phyloP scores from a whole-genome alignment of 2,113 vertebrate genomes.

The Gadus macrocephalus region DNA sequence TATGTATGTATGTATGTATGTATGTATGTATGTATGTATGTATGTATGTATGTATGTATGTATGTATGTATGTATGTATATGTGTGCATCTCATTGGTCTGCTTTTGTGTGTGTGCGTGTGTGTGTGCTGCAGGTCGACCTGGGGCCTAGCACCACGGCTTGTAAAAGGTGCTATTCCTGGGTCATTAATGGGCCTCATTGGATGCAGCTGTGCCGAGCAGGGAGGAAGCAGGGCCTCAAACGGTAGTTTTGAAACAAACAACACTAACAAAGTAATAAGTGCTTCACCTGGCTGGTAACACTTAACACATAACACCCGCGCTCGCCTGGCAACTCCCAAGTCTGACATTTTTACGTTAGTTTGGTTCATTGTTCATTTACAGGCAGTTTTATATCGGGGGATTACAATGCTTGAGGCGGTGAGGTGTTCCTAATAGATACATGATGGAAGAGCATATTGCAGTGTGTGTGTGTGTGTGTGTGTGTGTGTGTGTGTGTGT shows the following conservation, averaged over 20 bases:
- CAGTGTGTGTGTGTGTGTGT: constrained; percentile 1
- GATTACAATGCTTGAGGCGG: constrained; percentile 2
- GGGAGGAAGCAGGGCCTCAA: background rate
- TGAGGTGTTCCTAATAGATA: constrained; percentile 11
- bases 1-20: no score
- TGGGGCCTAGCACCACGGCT: background rate
- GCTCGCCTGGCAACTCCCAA: no score
- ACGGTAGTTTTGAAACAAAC: constrained; percentile 6
- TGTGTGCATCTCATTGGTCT: background rate
- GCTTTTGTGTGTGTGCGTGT: background rate
- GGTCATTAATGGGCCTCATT: constrained; percentile 5
- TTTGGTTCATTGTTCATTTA: constrained; percentile 17
- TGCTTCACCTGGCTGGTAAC: no score
- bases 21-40: no score
- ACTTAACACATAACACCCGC: no score
- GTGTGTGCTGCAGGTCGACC: background rate
- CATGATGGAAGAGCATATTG: background rate
- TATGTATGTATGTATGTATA: no score
- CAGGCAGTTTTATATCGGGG: constrained; percentile 24
- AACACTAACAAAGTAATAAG: background rate
- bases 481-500: constrained; percentile 18
- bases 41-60: no score
- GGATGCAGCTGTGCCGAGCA: constrained; percentile 5
- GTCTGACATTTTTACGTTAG: no score
- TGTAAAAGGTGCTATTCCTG: constrained; percentile 3